Conservation (phyloP, 2,888 invertebrate species). For the Hartigia nigra region DNA sequence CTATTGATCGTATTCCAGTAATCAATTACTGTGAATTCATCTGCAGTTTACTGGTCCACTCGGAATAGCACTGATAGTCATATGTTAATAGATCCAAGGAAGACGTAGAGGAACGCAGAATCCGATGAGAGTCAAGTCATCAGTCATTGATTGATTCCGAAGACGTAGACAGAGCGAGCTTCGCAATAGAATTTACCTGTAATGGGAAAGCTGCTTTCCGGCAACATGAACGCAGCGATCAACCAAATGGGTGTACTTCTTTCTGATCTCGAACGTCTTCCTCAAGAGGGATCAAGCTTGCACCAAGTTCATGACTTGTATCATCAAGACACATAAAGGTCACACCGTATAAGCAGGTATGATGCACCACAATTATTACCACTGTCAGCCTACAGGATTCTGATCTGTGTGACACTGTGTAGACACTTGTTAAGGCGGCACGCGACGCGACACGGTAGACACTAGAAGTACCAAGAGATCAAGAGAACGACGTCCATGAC, state of each 20-base stretch:
- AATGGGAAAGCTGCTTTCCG: conserved; percentile 64
- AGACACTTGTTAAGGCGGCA: conserved; percentile 5
- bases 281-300: not conserved
- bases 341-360: not conserved
- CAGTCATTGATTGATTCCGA: not conserved
- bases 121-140: not conserved
- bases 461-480: not conserved
- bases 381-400: not conserved
- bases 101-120: not conserved
- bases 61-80: not conserved
- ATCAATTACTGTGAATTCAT: not conserved
- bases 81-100: not conserved
- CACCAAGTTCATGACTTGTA: not conserved
- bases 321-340: not conserved
- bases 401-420: not conserved
- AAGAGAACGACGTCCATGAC: conserved; percentile 2
- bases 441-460: not conserved
- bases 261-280: not conserved
- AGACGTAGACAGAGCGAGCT: not conserved
- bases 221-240: conserved; percentile 59
- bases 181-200: conserved; percentile 52
- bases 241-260: not conserved
- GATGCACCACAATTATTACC: not conserved
- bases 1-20: not conserved
- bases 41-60: not conserved